Evolutionary conservation across 2,113 vertebrate genomes (phyloP).

Genomic region (Pedionomus torquatus): DNA sequence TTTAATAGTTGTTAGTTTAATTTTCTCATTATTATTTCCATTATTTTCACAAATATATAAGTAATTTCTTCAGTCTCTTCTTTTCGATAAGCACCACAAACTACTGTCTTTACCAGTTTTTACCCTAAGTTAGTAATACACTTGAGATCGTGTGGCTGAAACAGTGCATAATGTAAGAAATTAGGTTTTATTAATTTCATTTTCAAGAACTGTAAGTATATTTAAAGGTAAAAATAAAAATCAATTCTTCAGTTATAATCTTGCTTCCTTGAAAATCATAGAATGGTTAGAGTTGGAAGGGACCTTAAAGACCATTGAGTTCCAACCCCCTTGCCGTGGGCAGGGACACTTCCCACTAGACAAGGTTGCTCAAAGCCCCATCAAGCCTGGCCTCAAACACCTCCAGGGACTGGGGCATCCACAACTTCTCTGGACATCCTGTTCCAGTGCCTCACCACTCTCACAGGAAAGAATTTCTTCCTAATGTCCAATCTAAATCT

Average conservation of each 20-base stretch:
- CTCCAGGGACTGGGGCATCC: no score
- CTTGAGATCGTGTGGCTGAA: neutral
- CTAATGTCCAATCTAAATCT: no score
- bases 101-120: neutral
- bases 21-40: neutral
- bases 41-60: neutral
- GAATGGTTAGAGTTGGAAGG: no score
- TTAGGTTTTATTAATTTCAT: neutral
- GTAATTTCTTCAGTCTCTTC: neutral
- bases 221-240: neutral
- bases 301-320: no score
- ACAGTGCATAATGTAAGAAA: neutral
- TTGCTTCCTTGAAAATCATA: neutral
- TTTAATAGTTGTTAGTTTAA: neutral
- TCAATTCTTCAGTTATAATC: neutral
- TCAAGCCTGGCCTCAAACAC: no score
- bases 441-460: no score
- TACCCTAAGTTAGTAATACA: neutral
- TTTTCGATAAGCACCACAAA: neutral
- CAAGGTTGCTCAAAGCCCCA: no score
- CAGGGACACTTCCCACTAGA: no score
- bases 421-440: no score
- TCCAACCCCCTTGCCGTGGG: no score
- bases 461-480: no score
- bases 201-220: neutral